These are phyloP conservation scores for Notolepis coatsorum DNA, from an alignment of 2,797 vertebrate genomes.

Conservation along the genomic window DNA sequence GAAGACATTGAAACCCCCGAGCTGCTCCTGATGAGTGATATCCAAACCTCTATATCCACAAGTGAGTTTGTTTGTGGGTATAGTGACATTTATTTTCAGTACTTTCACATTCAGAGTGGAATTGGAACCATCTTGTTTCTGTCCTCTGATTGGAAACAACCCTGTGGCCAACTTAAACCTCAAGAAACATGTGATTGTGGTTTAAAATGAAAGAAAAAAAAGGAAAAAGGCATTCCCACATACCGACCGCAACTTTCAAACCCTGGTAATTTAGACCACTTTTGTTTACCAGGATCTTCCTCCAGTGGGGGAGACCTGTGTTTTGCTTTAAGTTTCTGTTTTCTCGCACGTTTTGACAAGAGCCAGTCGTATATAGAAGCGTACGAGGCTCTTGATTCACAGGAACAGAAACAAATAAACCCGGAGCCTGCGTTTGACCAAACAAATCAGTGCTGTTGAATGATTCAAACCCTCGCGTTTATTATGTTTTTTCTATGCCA, in stretches of 20 bases:
- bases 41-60: constrained; percentile 34
- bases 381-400: constrained; percentile 55
- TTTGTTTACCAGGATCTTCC: constrained; percentile 51
- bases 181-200: constrained; percentile 23
- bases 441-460: constrained; percentile 75
- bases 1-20: constrained; percentile 28
- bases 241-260: constrained; percentile 28
- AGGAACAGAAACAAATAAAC: constrained; percentile 76
- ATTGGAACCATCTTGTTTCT: constrained; percentile 2
- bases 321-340: constrained; percentile 52
- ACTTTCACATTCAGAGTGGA: too few species aligned
- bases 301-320: constrained; percentile 37
- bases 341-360: constrained; percentile 49
- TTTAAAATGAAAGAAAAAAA: too few species aligned
- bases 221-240: constrained; percentile 19
- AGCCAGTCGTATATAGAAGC: constrained; percentile 49
- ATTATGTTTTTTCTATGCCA: constrained; percentile 76
- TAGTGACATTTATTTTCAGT: too few species aligned
- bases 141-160: constrained; percentile 23
- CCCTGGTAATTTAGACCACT: constrained; percentile 45
- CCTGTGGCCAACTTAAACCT: constrained; percentile 25
- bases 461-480: constrained; percentile 77
- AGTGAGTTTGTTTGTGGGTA: constrained; percentile 6
- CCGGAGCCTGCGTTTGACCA: constrained; percentile 55
- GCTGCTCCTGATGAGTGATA: constrained; percentile 27